Base-by-base conservation (phyloP, 2,797 vertebrate species). In the Arrhamphus sclerolepis region DNA sequence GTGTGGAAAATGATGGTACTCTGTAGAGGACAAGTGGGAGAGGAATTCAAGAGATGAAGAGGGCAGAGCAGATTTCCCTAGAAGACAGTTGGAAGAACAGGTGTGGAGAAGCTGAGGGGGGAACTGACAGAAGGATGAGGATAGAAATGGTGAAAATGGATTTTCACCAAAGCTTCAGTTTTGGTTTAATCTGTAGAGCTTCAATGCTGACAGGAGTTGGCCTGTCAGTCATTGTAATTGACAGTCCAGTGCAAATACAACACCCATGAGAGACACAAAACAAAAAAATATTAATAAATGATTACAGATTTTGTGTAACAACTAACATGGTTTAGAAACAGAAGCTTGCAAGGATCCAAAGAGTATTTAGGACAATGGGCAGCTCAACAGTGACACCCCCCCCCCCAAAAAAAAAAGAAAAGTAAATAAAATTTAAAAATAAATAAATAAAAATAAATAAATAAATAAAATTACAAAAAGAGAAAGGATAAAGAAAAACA, bases 251-350 rank as follows among this genome's bases (percentile, higher is more conserved):
- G 19, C 20, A 46, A 40, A 52, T 7, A 41, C 54, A 4, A 38
- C 34, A 38, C 13, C 50, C 31, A 5, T 14, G 14, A n/a, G 22
- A 46, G 40, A 28, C 22, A 16, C 34, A 22, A 47, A 55, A 41
- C 34, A n/a, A 31, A 16, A 55, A 38, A 48, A 17, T 16, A 24
- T 21, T 40, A 55, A n/a, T n/a, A n/a, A 41, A 31, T 49, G 22
- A 40, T 49, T 34, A 13, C 5, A 21, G 22, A 46, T 22, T 5
- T 6, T 46, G 18, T 14, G 20, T 21, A 28, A 24, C 14, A 11
- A 9, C 20, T 40, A 26, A 26, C 3, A 1, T 6, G 28, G 44
- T 39, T 50, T 24, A 6, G 40, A 49, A 46, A 22, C 26, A 24
- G 46, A 19, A 17, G 24, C 51, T 42, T 10, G 4, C 1, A 1